Evolutionary conservation across 1,140 invertebrate genomes (phyloP).

Genomic region (Lepidurus packardi): DNA sequence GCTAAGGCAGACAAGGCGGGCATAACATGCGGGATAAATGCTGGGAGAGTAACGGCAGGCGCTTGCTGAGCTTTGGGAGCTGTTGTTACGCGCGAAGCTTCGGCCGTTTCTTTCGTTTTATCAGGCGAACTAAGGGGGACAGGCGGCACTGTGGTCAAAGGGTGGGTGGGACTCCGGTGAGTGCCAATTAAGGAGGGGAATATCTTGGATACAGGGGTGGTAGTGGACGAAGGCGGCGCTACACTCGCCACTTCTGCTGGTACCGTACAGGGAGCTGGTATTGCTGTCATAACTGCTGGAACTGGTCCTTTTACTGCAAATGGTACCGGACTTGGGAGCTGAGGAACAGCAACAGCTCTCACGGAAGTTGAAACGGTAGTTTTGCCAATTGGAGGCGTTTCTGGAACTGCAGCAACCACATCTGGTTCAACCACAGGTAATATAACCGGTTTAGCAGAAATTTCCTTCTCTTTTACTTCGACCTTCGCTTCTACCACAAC

Average conservation of each 20-base stretch:
- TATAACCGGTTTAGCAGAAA: neutral
- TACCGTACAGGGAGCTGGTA: neutral
- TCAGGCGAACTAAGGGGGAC: neutral
- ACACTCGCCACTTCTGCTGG: neutral
- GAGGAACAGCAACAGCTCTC: neutral
- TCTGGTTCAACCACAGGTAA: neutral
- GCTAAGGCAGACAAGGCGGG: slow-evolving; percentile 24
- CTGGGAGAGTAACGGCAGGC: neutral
- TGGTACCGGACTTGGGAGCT: neutral
- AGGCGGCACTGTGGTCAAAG: slow-evolving; percentile 18
- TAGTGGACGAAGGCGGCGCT: neutral
- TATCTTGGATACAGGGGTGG: neutral
- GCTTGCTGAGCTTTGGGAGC: neutral
- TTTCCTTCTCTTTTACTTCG: neutral
- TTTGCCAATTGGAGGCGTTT: no score
- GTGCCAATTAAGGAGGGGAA: neutral
- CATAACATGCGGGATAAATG: slow-evolving; percentile 25
- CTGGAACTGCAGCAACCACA: no score
- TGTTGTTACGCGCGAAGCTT: neutral
- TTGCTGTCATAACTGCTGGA: neutral
- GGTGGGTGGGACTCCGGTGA: neutral
- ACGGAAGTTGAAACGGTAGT: neutral
- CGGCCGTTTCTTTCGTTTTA: neutral
- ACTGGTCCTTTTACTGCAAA: no score
- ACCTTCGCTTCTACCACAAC: neutral